These are phyloP conservation scores for Acanthosepion pharaonis DNA, from an alignment of 2,888 invertebrate genomes.

Conservation along the genomic window DNA sequence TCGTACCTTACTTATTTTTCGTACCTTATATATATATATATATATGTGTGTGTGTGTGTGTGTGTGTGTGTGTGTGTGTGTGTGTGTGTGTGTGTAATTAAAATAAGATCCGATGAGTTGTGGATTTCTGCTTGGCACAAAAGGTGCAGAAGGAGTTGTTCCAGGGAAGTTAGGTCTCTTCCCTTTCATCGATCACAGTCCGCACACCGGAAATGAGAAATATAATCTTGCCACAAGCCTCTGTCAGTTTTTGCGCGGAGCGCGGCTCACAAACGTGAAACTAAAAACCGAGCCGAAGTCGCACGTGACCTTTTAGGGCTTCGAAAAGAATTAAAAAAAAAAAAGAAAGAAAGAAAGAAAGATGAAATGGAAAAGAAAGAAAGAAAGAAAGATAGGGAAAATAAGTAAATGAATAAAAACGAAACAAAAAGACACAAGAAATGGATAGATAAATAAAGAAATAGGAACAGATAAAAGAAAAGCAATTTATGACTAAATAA, in stretches of 20 bases:
- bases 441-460: background rate
- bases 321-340: background rate
- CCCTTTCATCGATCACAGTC: conserved; percentile 22
- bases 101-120: background rate
- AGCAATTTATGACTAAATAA: background rate
- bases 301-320: background rate
- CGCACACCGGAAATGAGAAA: background rate
- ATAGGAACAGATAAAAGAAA: background rate
- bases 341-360: too few species aligned
- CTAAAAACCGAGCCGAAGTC: conserved; percentile 7
- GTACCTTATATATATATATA: too few species aligned
- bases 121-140: background rate
- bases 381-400: too few species aligned
- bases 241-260: too few species aligned
- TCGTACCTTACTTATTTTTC: too few species aligned
- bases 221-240: background rate
- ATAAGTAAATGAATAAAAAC: too few species aligned
- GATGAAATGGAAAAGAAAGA: too few species aligned
- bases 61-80: too few species aligned
- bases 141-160: background rate
- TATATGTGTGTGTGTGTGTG: too few species aligned
- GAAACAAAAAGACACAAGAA: too few species aligned
- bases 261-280: conserved; percentile 14
- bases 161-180: conserved; percentile 20
- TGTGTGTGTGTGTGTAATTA: too few species aligned